phyloP scores from a whole-genome alignment of 2,888 invertebrate species.

The Lasioglossum marginatum region DNA sequence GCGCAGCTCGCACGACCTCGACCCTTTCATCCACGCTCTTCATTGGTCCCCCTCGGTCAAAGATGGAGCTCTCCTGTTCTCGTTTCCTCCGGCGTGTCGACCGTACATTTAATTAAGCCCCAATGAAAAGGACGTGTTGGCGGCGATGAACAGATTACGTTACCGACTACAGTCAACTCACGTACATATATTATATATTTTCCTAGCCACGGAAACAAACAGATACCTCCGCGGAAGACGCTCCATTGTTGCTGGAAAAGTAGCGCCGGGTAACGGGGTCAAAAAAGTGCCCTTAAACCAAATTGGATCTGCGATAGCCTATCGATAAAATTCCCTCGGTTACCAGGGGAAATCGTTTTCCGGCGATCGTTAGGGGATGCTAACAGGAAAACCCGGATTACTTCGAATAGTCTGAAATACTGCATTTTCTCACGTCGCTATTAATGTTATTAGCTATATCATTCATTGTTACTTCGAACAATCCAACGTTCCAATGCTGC shows the following conservation, averaged over 20 bases:
- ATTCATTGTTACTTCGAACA: neutral
- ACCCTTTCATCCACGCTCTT: slow-evolving; percentile 63
- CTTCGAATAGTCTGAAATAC: neutral
- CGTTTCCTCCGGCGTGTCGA: slow-evolving; percentile 68
- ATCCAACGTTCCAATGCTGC: neutral
- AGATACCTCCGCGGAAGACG: neutral
- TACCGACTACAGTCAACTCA: slow-evolving; percentile 45
- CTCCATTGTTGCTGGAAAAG: neutral
- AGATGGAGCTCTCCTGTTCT: slow-evolving; percentile 62
- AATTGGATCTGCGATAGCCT: slow-evolving; percentile 12
- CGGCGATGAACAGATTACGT: slow-evolving; percentile 69
- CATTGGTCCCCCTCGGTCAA: slow-evolving; percentile 62
- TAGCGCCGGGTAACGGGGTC: slow-evolving; percentile 6
- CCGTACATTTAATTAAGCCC: slow-evolving; percentile 78
- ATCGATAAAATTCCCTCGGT: slow-evolving; percentile 12
- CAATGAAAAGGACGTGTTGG: slow-evolving; percentile 78
- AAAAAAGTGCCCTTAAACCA: slow-evolving; percentile 17
- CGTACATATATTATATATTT: neutral
- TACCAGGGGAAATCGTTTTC: slow-evolving; percentile 7
- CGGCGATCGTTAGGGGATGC: neutral
- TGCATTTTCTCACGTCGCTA: neutral
- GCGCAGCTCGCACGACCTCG: slow-evolving; percentile 63
- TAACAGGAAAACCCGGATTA: neutral
- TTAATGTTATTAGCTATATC: neutral
- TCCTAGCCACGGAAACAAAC: slow-evolving; percentile 43